Percentiles rank a stretch among this genome's conserved stretches.
Conservation (phyloP, 2,113 vertebrate genomes). For the Carlito syrichta region DNA sequence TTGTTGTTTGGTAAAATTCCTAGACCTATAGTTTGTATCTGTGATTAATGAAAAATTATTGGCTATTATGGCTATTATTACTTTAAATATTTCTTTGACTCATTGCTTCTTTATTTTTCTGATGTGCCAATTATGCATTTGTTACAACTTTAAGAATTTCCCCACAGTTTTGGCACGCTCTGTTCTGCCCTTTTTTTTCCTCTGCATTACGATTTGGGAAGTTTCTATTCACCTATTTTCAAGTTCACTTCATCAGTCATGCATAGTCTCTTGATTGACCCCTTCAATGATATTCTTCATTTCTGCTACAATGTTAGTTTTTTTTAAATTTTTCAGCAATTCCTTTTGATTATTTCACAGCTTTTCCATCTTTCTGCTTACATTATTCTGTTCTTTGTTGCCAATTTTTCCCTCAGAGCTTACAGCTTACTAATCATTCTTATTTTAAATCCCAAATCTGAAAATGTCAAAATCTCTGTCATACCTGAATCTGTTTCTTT, state of each 20-base stretch:
- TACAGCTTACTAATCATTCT: background rate
- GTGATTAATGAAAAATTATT: background rate
- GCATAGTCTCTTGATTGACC: background rate
- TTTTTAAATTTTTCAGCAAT: background rate
- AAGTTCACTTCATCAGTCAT: background rate
- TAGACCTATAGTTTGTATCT: background rate
- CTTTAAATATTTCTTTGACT: background rate
- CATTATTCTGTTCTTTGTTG: background rate
- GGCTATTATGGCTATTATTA: background rate
- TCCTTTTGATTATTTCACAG: background rate
- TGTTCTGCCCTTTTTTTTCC: background rate
- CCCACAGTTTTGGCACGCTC: background rate
- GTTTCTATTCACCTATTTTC: background rate
- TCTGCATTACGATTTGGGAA: background rate
- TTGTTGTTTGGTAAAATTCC: background rate
- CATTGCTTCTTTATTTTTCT: background rate
- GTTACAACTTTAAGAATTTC: background rate
- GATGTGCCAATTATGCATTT: background rate
- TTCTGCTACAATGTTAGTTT: background rate
- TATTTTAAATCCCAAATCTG: background rate
- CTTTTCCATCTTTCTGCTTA: background rate
- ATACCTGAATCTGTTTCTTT: background rate
- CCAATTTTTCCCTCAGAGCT: background rate
- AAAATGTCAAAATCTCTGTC: background rate
- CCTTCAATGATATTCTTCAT: background rate